phyloP scores from a whole-genome alignment of 2,797 vertebrate genomes.

The Ceryle rudis region DNA sequence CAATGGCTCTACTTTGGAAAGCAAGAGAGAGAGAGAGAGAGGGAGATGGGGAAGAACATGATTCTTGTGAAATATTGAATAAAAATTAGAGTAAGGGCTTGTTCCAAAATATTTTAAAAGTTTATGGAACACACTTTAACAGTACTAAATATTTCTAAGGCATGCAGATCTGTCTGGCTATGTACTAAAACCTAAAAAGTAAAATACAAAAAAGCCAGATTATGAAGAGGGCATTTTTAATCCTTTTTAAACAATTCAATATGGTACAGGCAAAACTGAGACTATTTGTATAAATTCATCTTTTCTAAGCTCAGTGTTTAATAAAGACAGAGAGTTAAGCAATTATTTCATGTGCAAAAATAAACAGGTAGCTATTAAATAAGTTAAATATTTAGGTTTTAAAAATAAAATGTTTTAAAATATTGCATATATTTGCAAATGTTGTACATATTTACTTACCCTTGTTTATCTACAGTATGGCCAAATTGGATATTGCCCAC shows the following conservation, averaged over 20 bases:
- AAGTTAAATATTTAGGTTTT: slow-evolving; percentile 64
- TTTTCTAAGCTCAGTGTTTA: slow-evolving; percentile 13
- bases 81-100: not conserved
- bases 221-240: not conserved
- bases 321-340: slow-evolving; percentile 25
- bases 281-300: not conserved
- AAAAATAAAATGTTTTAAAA: slow-evolving; percentile 63
- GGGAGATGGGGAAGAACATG: fast-evolving
- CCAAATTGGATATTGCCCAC: slow-evolving; percentile 39
- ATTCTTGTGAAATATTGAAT: not conserved
- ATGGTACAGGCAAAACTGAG: not conserved
- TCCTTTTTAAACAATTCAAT: not conserved
- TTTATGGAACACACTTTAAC: not conserved
- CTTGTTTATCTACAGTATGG: slow-evolving; percentile 58
- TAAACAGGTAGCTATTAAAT: slow-evolving; percentile 64
- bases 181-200: not conserved
- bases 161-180: not conserved
- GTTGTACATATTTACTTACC: slow-evolving; percentile 57
- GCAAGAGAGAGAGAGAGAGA: no score
- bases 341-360: slow-evolving; percentile 64
- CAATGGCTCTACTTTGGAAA: not conserved
- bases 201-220: not conserved
- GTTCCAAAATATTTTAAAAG: not conserved
- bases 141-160: not conserved
- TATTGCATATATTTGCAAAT: slow-evolving; percentile 48